These are phyloP conservation scores for Diabrotica virgifera DNA, from an alignment of 1,140 invertebrate species.

Conservation along the genomic window DNA sequence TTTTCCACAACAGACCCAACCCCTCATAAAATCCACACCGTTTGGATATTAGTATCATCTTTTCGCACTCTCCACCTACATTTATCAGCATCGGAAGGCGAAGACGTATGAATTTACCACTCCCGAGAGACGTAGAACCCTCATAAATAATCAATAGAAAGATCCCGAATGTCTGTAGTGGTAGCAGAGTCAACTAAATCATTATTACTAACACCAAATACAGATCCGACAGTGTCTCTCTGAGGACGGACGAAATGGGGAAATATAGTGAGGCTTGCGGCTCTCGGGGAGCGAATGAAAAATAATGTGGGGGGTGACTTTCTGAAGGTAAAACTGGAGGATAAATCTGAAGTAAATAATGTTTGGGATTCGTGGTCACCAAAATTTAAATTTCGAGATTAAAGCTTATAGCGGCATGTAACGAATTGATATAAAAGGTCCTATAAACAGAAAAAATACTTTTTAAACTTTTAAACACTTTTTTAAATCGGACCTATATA, in stretches of 20 bases:
- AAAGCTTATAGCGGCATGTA: too few species aligned
- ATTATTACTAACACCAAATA: constrained; percentile 30
- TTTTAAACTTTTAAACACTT: too few species aligned
- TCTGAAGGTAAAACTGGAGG: background rate
- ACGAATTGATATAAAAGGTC: too few species aligned
- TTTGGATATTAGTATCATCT: constrained; percentile 41
- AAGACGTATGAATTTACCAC: constrained; percentile 43
- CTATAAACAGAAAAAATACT: too few species aligned
- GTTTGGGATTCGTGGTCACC: background rate
- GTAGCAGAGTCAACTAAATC: constrained; percentile 39
- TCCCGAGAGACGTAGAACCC: constrained; percentile 34
- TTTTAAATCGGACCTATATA: too few species aligned
- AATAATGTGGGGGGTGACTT: background rate
- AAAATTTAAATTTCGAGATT: background rate
- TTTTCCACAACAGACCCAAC: constrained; percentile 12
- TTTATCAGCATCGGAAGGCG: constrained; percentile 29
- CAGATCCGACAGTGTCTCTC: constrained; percentile 2
- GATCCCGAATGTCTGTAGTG: constrained; percentile 39
- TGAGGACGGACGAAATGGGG: constrained; percentile 1
- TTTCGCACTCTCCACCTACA: constrained; percentile 38
- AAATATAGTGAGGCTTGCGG: constrained; percentile 6
- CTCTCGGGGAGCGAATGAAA: constrained; percentile 3
- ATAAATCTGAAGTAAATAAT: background rate
- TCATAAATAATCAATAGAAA: constrained; percentile 44
- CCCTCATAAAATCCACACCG: constrained; percentile 39